phyloP scores from a whole-genome alignment of 92 coral and sea anemone species.

The Epizoanthus stellaris region DNA sequence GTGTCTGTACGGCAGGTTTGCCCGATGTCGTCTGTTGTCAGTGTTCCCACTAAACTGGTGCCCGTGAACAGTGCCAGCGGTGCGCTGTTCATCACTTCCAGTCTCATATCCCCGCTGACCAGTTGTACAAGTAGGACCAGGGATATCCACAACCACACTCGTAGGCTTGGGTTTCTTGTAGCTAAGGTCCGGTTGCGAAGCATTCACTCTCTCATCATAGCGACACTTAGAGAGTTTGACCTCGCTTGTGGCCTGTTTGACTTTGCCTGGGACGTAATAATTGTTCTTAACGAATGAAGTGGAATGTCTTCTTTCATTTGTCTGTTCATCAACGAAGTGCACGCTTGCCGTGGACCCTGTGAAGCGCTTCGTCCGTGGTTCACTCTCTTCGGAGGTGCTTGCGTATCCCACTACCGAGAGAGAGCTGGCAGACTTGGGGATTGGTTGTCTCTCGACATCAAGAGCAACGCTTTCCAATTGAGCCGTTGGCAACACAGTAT shows the following conservation, averaged over 20 bases:
- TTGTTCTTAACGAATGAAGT: too few species aligned
- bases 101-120: not conserved
- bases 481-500: not conserved
- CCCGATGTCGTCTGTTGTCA: not conserved
- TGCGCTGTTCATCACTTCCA: not conserved
- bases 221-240: conserved; percentile 8
- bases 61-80: not conserved
- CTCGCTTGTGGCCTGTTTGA: conserved; percentile 14
- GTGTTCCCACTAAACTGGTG: not conserved
- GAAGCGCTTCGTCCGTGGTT: not conserved
- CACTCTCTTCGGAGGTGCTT: conserved; percentile 27
- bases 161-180: not conserved
- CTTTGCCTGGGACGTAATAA: not conserved
- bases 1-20: not conserved
- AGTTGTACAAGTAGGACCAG: not conserved
- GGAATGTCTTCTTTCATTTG: not conserved
- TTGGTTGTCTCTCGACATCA: conserved; percentile 20
- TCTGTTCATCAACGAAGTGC: conserved; percentile 63
- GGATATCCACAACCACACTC: conserved; percentile 15
- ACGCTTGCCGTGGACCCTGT: conserved; percentile 57
- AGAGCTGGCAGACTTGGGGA: not conserved
- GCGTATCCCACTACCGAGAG: not conserved
- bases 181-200: conserved; percentile 28
- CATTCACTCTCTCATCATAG: conserved; percentile 3
- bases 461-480: not conserved